Percentiles rank a stretch among this genome's conserved stretches.
Evolutionary conservation across 2,113 vertebrate genomes (phyloP).

Genomic region (Trogon surrucura): DNA sequence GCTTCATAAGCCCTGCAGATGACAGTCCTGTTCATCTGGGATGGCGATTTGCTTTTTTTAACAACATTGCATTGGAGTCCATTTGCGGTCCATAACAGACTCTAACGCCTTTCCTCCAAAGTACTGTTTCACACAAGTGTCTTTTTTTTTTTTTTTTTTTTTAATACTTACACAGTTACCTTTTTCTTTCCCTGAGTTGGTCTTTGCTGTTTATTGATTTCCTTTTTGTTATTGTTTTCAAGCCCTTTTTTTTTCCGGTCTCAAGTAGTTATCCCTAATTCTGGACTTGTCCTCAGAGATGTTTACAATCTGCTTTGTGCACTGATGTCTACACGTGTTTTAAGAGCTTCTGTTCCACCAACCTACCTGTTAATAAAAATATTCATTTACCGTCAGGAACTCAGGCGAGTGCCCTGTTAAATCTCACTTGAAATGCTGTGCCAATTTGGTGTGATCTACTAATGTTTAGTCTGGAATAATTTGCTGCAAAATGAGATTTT

Average conservation of each 20-base stretch:
- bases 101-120: background rate
- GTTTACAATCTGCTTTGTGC: background rate
- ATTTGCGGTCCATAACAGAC: background rate
- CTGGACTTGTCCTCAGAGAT: background rate
- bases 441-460: background rate
- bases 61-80: background rate
- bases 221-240: background rate
- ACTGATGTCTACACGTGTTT: background rate
- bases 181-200: background rate
- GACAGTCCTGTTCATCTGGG: conserved; percentile 20
- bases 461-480: background rate
- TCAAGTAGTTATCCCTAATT: background rate
- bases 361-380: background rate
- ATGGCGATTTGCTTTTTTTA: background rate
- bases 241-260: background rate
- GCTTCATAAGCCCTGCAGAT: conserved; percentile 51
- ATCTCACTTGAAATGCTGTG: background rate
- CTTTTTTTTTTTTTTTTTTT: background rate
- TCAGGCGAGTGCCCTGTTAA: background rate
- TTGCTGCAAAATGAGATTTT: background rate
- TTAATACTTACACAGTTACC: background rate
- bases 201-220: background rate
- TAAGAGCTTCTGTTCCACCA: background rate
- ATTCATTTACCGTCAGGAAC: background rate
- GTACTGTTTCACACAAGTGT: background rate